These are phyloP conservation scores for Thaumatotibia leucotreta DNA, from an alignment of 1,140 invertebrate genomes.

Conservation along the genomic window DNA sequence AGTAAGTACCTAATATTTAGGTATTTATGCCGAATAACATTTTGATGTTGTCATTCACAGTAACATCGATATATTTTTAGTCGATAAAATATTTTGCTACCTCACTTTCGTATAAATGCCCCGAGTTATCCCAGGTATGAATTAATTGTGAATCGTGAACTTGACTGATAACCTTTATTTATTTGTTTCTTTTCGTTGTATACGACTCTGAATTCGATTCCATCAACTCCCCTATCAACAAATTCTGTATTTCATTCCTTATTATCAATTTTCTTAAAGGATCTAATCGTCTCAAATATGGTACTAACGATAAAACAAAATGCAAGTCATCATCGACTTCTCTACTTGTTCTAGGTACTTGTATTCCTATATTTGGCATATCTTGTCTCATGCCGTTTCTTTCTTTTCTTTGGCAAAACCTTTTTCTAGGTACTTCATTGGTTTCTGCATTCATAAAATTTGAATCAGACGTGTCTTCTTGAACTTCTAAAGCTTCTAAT, in stretches of 20 bases:
- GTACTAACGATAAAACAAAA: not conserved
- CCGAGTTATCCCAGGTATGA: too few species aligned
- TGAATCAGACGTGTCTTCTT: slow-evolving; percentile 1
- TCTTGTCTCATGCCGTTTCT: not conserved
- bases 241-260: slow-evolving; percentile 4
- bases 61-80: too few species aligned
- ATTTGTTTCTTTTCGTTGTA: not conserved
- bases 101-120: too few species aligned
- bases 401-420: not conserved
- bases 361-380: not conserved
- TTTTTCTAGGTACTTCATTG: not conserved
- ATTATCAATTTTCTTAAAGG: slow-evolving; percentile 5
- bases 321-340: slow-evolving; percentile 2
- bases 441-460: not conserved
- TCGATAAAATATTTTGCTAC: too few species aligned
- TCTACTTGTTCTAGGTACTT: not conserved
- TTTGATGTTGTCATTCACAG: too few species aligned
- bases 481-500: not conserved
- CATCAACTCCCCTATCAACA: not conserved
- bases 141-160: too few species aligned
- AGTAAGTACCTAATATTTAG: too few species aligned
- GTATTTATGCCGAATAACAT: too few species aligned
- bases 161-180: too few species aligned
- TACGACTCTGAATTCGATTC: not conserved
- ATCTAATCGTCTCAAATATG: not conserved